These are phyloP conservation scores for Rhinopomastus cyanomelas DNA, from an alignment of 2,113 vertebrate species.

Conservation along the genomic window DNA sequence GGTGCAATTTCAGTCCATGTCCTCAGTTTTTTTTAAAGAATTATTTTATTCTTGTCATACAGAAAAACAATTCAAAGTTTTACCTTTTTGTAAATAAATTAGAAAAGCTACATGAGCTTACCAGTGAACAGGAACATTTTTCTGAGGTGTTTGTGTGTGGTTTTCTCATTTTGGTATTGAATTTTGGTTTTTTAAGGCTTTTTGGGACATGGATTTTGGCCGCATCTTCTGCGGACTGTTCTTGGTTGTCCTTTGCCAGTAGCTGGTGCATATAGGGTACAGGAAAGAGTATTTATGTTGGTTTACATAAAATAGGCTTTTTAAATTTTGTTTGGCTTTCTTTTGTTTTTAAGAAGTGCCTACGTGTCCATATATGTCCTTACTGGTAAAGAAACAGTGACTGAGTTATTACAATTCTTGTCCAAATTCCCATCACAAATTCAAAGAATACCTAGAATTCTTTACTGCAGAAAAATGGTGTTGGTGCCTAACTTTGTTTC, in stretches of 20 bases:
- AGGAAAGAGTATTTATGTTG: not conserved
- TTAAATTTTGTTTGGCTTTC: not conserved
- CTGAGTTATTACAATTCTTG: not conserved
- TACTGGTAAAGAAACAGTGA: not conserved
- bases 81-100: not conserved
- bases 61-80: not conserved
- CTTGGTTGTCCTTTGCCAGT: not conserved
- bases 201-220: not conserved
- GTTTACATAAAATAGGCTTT: not conserved
- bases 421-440: not conserved
- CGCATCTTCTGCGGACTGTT: not conserved
- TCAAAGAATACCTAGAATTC: too few relatives aligned
- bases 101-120: not conserved
- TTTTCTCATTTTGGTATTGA: rapidly evolving
- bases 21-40: too few relatives aligned
- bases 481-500: not conserved
- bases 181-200: not conserved
- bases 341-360: not conserved
- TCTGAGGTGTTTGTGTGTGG: rapidly evolving
- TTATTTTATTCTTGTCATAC: not conserved
- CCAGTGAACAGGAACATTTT: not conserved
- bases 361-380: rapidly evolving
- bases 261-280: not conserved
- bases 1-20: too few relatives aligned
- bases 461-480: too few relatives aligned